These are phyloP conservation scores for Zaprionus obscuricornis DNA, from an alignment of 2,888 invertebrate species.

Conservation along the genomic window DNA sequence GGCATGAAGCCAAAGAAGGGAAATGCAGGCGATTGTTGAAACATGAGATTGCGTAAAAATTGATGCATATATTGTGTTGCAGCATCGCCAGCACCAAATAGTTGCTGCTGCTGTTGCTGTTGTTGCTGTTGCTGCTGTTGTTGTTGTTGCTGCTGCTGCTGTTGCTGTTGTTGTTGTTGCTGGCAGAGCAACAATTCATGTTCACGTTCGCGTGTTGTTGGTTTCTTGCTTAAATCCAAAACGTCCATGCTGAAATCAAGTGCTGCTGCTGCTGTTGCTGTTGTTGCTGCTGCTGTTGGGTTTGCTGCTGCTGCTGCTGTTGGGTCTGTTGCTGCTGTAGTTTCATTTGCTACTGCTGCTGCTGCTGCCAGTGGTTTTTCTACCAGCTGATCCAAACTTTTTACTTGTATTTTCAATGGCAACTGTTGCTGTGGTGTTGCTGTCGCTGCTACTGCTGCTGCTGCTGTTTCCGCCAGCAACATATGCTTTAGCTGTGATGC, in stretches of 20 bases:
- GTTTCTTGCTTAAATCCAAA: constrained; percentile 92
- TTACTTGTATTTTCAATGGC: constrained; percentile 86
- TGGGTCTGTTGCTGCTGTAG: too few relatives aligned
- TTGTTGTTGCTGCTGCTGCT: constrained; percentile 26
- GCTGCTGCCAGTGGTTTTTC: constrained; percentile 66
- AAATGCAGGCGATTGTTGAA: constrained; percentile 87
- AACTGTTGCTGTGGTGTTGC: constrained; percentile 84
- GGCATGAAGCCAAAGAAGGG: constrained; percentile 81
- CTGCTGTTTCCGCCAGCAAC: constrained; percentile 77
- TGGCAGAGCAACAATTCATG: too few relatives aligned
- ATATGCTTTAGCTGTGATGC: constrained; percentile 84
- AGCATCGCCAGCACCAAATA: constrained; percentile 84
- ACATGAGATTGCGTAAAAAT: constrained; percentile 85
- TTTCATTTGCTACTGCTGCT: constrained; percentile 72
- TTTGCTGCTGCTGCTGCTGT: constrained; percentile 83
- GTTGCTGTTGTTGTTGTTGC: constrained; percentile 5
- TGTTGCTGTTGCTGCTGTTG: constrained; percentile 33
- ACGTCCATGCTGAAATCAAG: constrained; percentile 91
- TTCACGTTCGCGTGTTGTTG: constrained; percentile 57
- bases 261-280: constrained; percentile 83
- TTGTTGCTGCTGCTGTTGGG: too few relatives aligned
- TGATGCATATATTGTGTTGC: constrained; percentile 85
- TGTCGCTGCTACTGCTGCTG: constrained; percentile 77
- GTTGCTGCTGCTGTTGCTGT: constrained; percentile 85
- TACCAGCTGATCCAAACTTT: constrained; percentile 86